These are phyloP conservation scores for Anabas testudineus DNA, from an alignment of 2,797 vertebrate genomes.

Conservation along the genomic window DNA sequence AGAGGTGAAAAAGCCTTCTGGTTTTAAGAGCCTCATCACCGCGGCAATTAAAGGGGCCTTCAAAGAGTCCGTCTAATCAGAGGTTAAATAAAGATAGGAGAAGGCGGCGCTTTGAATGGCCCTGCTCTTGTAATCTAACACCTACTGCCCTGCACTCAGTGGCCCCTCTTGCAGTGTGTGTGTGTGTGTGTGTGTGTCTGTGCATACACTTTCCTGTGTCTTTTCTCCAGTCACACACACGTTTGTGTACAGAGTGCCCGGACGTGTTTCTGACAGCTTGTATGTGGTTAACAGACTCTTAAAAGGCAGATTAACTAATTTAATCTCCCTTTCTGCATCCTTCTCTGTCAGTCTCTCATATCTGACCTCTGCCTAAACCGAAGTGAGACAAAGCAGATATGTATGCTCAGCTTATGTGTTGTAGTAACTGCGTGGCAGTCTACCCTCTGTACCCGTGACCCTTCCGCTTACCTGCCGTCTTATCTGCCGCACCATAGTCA, in stretches of 20 bases:
- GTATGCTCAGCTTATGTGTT: conserved; percentile 58
- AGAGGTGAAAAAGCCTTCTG: conserved; percentile 66
- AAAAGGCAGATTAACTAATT: conserved; percentile 73
- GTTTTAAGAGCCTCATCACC: conserved; percentile 75
- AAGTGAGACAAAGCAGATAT: conserved; percentile 69
- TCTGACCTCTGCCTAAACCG: conserved; percentile 72
- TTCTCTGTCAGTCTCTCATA: conserved; percentile 46
- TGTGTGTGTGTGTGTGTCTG: conserved; percentile 40
- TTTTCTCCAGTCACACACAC: conserved; percentile 46
- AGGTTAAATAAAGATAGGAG: conserved; percentile 81
- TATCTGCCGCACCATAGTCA: conserved; percentile 75
- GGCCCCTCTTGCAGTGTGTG: no score
- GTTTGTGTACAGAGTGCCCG: conserved; percentile 36
- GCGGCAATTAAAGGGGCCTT: conserved; percentile 80
- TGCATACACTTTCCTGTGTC: conserved; percentile 51
- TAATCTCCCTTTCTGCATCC: conserved; percentile 64
- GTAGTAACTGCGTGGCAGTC: conserved; percentile 39
- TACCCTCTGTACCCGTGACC: conserved; percentile 70
- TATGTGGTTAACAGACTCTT: conserved; percentile 71
- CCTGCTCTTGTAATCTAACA: conserved; percentile 84
- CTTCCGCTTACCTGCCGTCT: conserved; percentile 74
- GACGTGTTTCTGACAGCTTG: conserved; percentile 72
- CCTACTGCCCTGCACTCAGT: conserved; percentile 75
- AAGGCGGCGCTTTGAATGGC: conserved; percentile 75
- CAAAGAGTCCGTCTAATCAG: conserved; percentile 82